These are phyloP conservation scores for Apodemia hepburni DNA, from an alignment of 2,888 invertebrate genomes.

Conservation along the genomic window DNA sequence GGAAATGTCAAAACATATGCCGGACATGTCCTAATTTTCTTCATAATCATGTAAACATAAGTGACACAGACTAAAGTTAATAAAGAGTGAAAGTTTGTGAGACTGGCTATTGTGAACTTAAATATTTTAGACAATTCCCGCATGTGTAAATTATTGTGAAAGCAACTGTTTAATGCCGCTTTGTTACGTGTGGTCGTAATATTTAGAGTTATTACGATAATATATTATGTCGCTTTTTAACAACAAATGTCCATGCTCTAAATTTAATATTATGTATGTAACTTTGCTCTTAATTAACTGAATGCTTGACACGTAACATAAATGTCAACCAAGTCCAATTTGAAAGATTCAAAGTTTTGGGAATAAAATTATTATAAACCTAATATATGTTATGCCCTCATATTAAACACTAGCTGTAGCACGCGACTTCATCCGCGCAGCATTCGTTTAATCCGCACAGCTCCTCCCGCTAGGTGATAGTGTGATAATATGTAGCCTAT, in stretches of 20 bases:
- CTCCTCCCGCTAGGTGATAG: too few relatives aligned
- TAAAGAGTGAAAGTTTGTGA: conserved; percentile 32
- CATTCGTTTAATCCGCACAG: too few relatives aligned
- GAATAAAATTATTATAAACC: too few relatives aligned
- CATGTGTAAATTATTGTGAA: conserved; percentile 35
- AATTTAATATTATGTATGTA: not conserved
- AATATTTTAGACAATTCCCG: conserved; percentile 30
- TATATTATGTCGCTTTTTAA: conserved; percentile 26
- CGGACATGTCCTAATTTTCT: conserved; percentile 25
- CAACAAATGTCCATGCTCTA: conserved; percentile 1
- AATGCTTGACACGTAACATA: not conserved
- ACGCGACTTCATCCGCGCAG: too few relatives aligned
- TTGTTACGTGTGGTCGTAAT: conserved; percentile 31
- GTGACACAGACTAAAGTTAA: conserved; percentile 23
- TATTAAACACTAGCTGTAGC: too few relatives aligned
- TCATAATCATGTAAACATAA: conserved; percentile 19
- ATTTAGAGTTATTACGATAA: conserved; percentile 29
- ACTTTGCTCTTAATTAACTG: not conserved
- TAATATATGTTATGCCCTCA: too few relatives aligned
- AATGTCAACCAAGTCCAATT: not conserved
- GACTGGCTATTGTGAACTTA: conserved; percentile 25
- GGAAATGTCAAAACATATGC: not conserved
- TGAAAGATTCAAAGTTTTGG: too few relatives aligned
- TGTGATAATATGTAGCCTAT: too few relatives aligned
- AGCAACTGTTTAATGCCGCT: conserved; percentile 32